Evolutionary conservation across 2,113 vertebrate genomes (phyloP).

Genomic region (Sciurus niger): DNA sequence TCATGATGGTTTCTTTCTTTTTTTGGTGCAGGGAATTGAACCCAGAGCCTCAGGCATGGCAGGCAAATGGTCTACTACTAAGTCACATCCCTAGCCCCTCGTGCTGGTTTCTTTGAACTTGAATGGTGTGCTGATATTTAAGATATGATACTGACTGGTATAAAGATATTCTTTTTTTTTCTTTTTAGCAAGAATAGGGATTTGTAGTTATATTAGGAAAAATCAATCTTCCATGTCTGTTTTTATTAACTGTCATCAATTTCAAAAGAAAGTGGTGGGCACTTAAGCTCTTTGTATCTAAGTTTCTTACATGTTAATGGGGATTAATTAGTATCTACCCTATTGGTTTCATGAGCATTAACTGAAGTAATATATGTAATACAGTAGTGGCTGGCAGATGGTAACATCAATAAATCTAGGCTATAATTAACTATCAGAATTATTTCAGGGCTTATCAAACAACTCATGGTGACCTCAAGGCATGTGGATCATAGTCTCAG

Average conservation of each 20-base stretch:
- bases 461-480: neutral
- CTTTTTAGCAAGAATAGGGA: neutral
- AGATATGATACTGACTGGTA: neutral
- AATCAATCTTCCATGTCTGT: neutral
- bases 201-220: neutral
- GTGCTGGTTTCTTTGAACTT: neutral
- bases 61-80: too few relatives aligned
- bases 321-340: neutral
- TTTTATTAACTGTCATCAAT: neutral
- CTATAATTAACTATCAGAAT: neutral
- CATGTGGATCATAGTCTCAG: neutral
- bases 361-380: neutral
- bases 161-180: neutral
- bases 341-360: neutral
- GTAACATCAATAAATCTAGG: neutral
- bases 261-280: neutral
- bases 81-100: neutral
- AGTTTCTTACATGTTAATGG: neutral
- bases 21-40: neutral
- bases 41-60: too few relatives aligned
- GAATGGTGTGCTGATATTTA: neutral
- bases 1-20: neutral
- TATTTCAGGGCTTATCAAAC: neutral
- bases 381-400: neutral
- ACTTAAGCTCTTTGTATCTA: neutral